Evolutionary conservation across 2,888 invertebrate species (phyloP).

Genomic region (Tenthredo scrophulariae): DNA sequence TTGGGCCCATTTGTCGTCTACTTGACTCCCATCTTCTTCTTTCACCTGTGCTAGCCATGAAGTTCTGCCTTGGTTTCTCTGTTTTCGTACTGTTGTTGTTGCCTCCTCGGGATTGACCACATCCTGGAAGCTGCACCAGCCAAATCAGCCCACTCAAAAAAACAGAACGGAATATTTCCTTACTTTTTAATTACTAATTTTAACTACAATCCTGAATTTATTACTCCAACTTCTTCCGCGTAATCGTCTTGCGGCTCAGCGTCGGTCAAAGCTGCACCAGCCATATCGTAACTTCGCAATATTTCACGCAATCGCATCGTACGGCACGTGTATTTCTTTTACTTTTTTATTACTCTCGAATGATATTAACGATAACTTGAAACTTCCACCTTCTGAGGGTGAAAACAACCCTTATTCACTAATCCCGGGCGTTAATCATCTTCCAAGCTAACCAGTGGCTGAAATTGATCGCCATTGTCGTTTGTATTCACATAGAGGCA

Average conservation of each 20-base stretch:
- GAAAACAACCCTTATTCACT: constrained; percentile 27
- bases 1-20: too few relatives aligned
- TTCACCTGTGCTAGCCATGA: too few relatives aligned
- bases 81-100: too few relatives aligned
- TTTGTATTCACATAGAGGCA: neutral
- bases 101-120: too few relatives aligned
- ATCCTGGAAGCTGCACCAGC: too few relatives aligned
- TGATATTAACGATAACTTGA: neutral
- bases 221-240: neutral
- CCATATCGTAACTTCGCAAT: neutral
- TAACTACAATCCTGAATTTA: too few relatives aligned
- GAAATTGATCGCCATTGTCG: neutral
- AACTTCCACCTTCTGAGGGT: neutral
- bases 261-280: constrained; percentile 31
- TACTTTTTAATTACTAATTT: too few relatives aligned
- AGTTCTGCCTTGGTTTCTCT: too few relatives aligned
- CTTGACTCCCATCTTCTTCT: too few relatives aligned
- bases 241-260: constrained; percentile 17
- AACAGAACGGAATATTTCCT: too few relatives aligned
- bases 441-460: neutral
- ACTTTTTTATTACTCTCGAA: constrained; percentile 35
- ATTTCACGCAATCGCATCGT: neutral
- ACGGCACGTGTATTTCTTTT: neutral
- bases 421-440: neutral
- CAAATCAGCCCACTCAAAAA: too few relatives aligned